Conservation (phyloP, 1,140 invertebrate species). For the Phymorhynchus buccinoides region DNA sequence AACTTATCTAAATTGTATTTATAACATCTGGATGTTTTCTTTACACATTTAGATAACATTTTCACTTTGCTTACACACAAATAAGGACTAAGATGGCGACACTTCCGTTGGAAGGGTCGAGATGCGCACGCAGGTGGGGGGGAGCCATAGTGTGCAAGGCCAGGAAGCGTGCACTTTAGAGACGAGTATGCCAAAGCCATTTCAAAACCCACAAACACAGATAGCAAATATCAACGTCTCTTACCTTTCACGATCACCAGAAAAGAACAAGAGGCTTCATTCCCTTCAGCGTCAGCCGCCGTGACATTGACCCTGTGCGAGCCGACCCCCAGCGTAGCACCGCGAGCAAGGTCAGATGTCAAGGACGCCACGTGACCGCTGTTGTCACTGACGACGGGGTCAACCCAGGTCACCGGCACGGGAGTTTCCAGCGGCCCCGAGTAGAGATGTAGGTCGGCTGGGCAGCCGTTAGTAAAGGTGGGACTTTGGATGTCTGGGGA, state of each 20-base stretch:
- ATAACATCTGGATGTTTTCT: too few species aligned
- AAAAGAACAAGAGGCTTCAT: neutral
- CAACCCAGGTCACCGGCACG: too few species aligned
- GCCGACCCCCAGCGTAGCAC: neutral
- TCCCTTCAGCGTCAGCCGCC: neutral
- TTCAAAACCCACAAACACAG: too few species aligned
- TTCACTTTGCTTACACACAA: too few species aligned
- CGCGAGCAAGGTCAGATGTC: neutral
- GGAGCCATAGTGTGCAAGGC: too few species aligned
- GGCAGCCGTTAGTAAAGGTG: neutral
- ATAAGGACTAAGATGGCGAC: too few species aligned
- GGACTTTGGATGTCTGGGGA: neutral
- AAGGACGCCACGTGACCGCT: neutral
- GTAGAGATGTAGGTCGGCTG: neutral
- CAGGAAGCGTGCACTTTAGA: too few species aligned
- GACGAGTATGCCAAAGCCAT: too few species aligned
- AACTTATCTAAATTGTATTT: too few species aligned
- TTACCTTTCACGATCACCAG: neutral
- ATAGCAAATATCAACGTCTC: neutral
- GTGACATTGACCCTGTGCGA: neutral
- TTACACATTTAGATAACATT: too few species aligned
- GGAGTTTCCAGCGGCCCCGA: neutral
- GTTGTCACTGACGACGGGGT: slow-evolving; percentile 8
- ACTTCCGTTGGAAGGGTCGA: too few species aligned
- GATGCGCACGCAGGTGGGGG: too few species aligned